phyloP scores from a whole-genome alignment of 1,140 invertebrate genomes.

The Camponotus floridanus region DNA sequence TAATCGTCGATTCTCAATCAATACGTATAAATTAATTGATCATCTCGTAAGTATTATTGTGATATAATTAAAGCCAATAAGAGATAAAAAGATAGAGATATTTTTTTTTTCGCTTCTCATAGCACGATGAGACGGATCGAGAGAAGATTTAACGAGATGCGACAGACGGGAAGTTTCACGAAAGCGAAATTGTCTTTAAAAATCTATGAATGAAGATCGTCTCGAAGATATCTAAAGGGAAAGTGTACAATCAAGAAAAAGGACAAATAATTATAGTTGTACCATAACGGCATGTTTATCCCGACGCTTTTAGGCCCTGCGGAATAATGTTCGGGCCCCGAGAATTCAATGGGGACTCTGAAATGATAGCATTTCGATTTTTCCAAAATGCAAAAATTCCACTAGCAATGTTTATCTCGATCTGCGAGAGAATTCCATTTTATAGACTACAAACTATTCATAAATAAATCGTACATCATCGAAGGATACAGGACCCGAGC shows the following conservation, averaged over 20 bases:
- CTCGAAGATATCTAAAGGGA: constrained; percentile 19
- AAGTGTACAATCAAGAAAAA: constrained; percentile 14
- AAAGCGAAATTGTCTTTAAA: not conserved
- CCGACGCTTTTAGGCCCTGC: constrained; percentile 15
- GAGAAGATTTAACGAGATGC: not conserved
- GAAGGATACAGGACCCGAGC: not conserved
- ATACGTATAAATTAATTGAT: not conserved
- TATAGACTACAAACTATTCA: not conserved
- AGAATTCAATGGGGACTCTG: not conserved
- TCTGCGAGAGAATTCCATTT: not conserved
- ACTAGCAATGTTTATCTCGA: not conserved
- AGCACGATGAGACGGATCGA: not conserved
- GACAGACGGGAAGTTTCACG: not conserved
- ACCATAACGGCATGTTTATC: constrained; percentile 3
- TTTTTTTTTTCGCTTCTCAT: not conserved
- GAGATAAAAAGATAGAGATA: not conserved
- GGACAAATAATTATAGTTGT: not conserved
- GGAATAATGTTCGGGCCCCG: not conserved
- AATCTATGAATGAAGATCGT: not conserved
- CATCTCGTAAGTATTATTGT: not conserved
- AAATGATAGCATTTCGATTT: too few species aligned
- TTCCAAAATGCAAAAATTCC: too few species aligned
- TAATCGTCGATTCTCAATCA: not conserved
- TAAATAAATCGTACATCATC: too few species aligned
- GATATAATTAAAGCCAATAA: constrained; percentile 19